Percentiles rank a stretch among this genome's conserved stretches.
phyloP scores from a whole-genome alignment of 1,140 invertebrate genomes.

The Agrilus planipennis region DNA sequence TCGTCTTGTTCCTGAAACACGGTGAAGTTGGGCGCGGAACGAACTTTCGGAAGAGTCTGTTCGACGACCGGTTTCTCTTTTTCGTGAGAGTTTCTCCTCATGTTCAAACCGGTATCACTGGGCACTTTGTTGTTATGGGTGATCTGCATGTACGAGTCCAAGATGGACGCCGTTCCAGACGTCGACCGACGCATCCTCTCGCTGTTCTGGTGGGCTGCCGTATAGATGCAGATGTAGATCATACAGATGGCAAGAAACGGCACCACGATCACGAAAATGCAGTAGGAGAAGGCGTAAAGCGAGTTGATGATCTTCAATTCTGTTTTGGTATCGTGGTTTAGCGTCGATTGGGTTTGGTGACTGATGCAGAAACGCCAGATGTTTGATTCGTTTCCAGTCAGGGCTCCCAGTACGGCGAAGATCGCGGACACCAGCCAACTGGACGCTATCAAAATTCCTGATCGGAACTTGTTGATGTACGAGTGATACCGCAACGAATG shows the following conservation, averaged over 20 bases:
- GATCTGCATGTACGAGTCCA: slow-evolving; percentile 12
- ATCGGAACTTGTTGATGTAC: slow-evolving; percentile 59
- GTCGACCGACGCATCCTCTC: slow-evolving; percentile 47
- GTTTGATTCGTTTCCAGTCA: slow-evolving; percentile 32
- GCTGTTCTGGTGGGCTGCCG: slow-evolving; percentile 55
- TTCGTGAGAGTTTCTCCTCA: not conserved
- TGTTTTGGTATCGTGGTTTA: slow-evolving; percentile 27
- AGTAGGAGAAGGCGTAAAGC: slow-evolving; percentile 38
- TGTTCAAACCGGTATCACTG: not conserved
- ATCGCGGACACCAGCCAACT: slow-evolving; percentile 51
- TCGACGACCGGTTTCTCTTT: not conserved
- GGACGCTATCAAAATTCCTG: slow-evolving; percentile 52
- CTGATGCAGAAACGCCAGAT: slow-evolving; percentile 37
- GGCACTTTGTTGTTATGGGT: not conserved
- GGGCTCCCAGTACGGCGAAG: slow-evolving; percentile 37
- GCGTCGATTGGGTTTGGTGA: slow-evolving; percentile 17
- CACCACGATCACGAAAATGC: slow-evolving; percentile 47
- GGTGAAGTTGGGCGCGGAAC: slow-evolving; percentile 2
- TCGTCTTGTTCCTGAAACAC: slow-evolving; percentile 1
- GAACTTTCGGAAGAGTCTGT: not conserved
- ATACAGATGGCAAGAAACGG: slow-evolving; percentile 55
- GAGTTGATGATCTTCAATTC: slow-evolving; percentile 16
- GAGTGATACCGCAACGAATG: slow-evolving; percentile 75
- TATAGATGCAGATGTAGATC: slow-evolving; percentile 61
- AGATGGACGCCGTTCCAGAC: slow-evolving; percentile 15